Evolutionary conservation across 2,888 invertebrate species (phyloP).

Genomic region (Tricholauxania praeusta): DNA sequence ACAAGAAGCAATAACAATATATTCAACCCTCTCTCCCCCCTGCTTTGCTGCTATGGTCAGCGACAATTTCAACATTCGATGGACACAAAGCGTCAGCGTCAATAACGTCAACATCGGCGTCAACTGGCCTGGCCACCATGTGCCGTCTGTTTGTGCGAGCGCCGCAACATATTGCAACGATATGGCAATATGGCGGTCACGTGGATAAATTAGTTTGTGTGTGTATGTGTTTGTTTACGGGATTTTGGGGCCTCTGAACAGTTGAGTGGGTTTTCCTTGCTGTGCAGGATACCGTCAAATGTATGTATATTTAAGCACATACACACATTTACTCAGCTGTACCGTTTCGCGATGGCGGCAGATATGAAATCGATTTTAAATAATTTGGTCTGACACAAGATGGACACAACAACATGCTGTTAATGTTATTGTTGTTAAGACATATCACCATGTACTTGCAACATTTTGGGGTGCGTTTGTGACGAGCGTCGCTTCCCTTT

Average conservation of each 20-base stretch:
- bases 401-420: slow-evolving; percentile 32
- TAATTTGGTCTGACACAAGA: slow-evolving; percentile 45
- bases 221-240: slow-evolving; percentile 41
- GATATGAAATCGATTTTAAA: slow-evolving; percentile 48
- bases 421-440: background rate
- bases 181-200: slow-evolving; percentile 45
- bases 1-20: slow-evolving; percentile 20
- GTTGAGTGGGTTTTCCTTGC: slow-evolving; percentile 38
- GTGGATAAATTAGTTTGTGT: slow-evolving; percentile 33
- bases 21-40: background rate
- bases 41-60: no score
- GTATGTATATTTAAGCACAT: slow-evolving; percentile 7
- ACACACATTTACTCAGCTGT: background rate
- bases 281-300: slow-evolving; percentile 32
- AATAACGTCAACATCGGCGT: slow-evolving; percentile 6
- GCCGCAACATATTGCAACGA: slow-evolving; percentile 26
- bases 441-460: background rate
- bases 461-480: slow-evolving; percentile 7
- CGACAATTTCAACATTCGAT: background rate
- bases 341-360: background rate
- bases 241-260: slow-evolving; percentile 15
- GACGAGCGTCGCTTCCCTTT: background rate
- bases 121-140: slow-evolving; percentile 21
- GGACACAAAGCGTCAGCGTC: background rate
- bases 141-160: slow-evolving; percentile 20